phyloP scores from a whole-genome alignment of 2,113 vertebrate species.

The Paramormyrops kingsleyae region DNA sequence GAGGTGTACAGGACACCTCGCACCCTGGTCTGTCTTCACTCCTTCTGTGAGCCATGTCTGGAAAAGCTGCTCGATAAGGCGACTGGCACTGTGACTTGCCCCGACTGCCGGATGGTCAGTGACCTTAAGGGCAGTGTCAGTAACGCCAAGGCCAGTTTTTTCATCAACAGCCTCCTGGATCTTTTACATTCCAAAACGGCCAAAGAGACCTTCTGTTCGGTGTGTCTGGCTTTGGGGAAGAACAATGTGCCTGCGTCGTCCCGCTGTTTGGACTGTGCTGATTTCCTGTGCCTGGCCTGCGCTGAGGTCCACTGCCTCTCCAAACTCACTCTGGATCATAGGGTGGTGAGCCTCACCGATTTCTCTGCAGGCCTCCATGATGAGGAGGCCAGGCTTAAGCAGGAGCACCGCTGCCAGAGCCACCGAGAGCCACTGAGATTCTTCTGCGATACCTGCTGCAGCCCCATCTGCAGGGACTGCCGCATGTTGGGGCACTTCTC shows the following conservation, averaged over 20 bases:
- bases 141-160: slow-evolving; percentile 30
- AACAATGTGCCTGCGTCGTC: background rate
- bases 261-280: slow-evolving; percentile 25
- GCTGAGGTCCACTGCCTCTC: slow-evolving; percentile 22
- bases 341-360: slow-evolving; percentile 19
- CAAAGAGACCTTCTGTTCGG: slow-evolving; percentile 18
- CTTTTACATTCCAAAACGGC: slow-evolving; percentile 24
- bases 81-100: slow-evolving; percentile 19
- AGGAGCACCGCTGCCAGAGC: slow-evolving; percentile 18
- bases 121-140: slow-evolving; percentile 15
- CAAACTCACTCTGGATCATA: slow-evolving; percentile 20
- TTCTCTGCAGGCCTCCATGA: slow-evolving; percentile 13
- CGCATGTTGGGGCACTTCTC: slow-evolving; percentile 23
- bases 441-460: slow-evolving; percentile 26
- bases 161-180: slow-evolving; percentile 34
- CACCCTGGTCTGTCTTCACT: slow-evolving; percentile 30
- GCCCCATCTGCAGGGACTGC: slow-evolving; percentile 31
- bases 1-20: slow-evolving; percentile 20
- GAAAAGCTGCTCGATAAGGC: background rate
- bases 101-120: slow-evolving; percentile 21
- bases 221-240: slow-evolving; percentile 7
- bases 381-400: slow-evolving; percentile 15
- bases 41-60: slow-evolving; percentile 32
- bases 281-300: slow-evolving; percentile 25
- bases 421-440: slow-evolving; percentile 21